Percentiles rank a stretch among this genome's conserved stretches.
These are phyloP conservation scores for Drosophila ustulata DNA, from an alignment of 2,888 invertebrate species.

Conservation along the genomic window DNA sequence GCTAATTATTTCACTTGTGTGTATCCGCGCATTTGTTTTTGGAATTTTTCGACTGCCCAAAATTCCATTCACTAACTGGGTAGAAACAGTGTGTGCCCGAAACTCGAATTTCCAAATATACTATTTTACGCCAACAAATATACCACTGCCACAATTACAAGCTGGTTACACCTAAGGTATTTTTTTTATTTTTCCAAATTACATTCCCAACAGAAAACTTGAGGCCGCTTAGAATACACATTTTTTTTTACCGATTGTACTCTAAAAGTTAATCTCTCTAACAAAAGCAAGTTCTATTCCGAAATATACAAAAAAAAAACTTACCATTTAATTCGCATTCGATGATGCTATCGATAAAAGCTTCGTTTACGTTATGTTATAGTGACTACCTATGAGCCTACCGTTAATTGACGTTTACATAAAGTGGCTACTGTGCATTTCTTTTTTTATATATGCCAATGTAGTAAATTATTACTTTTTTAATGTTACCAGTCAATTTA, in stretches of 20 bases:
- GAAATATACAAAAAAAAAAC: too few relatives aligned
- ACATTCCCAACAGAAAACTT: too few relatives aligned
- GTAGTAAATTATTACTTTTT: too few relatives aligned
- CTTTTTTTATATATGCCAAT: too few relatives aligned
- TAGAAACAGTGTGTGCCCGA: constrained; percentile 35
- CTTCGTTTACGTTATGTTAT: constrained; percentile 17
- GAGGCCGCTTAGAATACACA: too few relatives aligned
- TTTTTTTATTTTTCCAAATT: too few relatives aligned
- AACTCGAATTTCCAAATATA: neutral
- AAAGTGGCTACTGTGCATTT: too few relatives aligned
- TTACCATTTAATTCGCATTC: neutral
- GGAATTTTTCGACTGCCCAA: constrained; percentile 70
- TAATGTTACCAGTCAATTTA: too few relatives aligned
- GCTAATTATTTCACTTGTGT: constrained; percentile 42
- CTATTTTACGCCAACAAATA: neutral
- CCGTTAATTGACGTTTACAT: too few relatives aligned
- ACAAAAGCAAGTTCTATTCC: too few relatives aligned
- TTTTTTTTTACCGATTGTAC: too few relatives aligned
- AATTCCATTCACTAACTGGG: constrained; percentile 64
- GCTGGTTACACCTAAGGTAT: neutral
- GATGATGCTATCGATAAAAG: constrained; percentile 43
- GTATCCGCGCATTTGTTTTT: constrained; percentile 69
- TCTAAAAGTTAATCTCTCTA: too few relatives aligned
- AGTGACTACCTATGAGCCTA: neutral
- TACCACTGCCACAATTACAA: neutral